phyloP scores from a whole-genome alignment of 2,797 vertebrate species.

The Gobio occitaniae region DNA sequence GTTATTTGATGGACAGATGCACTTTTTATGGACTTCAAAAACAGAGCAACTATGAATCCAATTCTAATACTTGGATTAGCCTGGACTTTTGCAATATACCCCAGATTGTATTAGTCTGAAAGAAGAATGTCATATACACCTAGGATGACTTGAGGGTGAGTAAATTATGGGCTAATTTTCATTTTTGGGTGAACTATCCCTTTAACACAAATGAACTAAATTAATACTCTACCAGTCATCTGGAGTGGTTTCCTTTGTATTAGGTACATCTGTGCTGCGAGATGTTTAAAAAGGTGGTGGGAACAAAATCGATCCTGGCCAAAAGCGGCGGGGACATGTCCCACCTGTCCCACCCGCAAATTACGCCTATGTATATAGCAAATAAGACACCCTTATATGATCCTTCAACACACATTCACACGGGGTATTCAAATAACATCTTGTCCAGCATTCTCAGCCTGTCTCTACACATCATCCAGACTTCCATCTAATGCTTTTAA shows the following conservation, averaged over 20 bases:
- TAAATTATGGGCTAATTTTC: no score
- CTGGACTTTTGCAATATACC: no score
- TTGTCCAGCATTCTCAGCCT: neutral
- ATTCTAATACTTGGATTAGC: no score
- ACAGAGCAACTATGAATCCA: no score
- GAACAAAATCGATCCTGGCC: neutral
- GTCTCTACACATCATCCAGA: constrained; percentile 3
- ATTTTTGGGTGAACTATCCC: no score
- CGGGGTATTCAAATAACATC: neutral
- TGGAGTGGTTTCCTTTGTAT: neutral
- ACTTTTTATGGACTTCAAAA: no score
- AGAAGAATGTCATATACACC: no score
- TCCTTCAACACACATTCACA: neutral
- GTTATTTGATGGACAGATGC: no score
- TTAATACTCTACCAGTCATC: neutral
- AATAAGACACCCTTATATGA: constrained; percentile 1
- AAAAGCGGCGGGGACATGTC: neutral
- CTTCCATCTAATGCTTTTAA: constrained; percentile 34
- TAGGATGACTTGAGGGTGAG: no score
- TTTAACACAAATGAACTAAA: neutral
- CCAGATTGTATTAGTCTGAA: no score
- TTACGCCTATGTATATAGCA: neutral
- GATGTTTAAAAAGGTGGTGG: neutral
- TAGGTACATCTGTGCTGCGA: neutral
- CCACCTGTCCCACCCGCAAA: neutral